phyloP scores from a whole-genome alignment of 2,797 vertebrate genomes.

The Gastrophryne carolinensis region DNA sequence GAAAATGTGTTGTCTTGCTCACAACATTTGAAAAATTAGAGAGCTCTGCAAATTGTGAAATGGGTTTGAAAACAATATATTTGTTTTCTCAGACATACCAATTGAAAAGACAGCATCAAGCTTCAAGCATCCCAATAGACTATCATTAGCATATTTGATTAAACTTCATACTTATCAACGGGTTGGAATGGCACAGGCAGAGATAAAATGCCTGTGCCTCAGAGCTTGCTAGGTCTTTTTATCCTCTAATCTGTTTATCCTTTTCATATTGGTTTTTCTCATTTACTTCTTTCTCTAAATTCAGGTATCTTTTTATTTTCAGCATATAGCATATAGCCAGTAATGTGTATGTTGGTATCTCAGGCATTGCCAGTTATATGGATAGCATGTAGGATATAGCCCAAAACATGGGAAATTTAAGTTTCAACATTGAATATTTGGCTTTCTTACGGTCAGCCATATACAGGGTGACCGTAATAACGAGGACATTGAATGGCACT shows the following conservation, averaged over 20 bases:
- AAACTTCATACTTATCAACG: slow-evolving; percentile 66
- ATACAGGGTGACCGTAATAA: too few species aligned
- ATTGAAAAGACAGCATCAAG: slow-evolving; percentile 41
- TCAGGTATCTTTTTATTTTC: background rate
- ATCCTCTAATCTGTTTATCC: slow-evolving; percentile 23
- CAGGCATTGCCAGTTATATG: too few species aligned
- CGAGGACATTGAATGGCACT: too few species aligned
- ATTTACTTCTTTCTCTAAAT: slow-evolving; percentile 15
- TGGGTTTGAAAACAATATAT: slow-evolving; percentile 33
- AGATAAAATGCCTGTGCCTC: slow-evolving; percentile 58
- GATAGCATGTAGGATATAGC: too few species aligned
- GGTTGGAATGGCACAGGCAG: slow-evolving; percentile 60
- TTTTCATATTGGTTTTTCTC: slow-evolving; percentile 31
- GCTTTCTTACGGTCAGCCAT: too few species aligned
- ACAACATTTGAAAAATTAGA: too few species aligned
- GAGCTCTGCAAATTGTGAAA: background rate
- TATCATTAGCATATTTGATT: slow-evolving; percentile 69
- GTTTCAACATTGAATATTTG: too few species aligned
- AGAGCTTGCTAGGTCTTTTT: slow-evolving; percentile 45
- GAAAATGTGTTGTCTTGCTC: background rate
- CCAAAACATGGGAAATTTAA: too few species aligned
- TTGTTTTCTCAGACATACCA: slow-evolving; percentile 31
- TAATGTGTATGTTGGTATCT: background rate
- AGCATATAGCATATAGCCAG: background rate
- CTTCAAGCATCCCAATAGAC: slow-evolving; percentile 57